Conservation (phyloP, 2,113 vertebrate species). For the Sitta europaea region DNA sequence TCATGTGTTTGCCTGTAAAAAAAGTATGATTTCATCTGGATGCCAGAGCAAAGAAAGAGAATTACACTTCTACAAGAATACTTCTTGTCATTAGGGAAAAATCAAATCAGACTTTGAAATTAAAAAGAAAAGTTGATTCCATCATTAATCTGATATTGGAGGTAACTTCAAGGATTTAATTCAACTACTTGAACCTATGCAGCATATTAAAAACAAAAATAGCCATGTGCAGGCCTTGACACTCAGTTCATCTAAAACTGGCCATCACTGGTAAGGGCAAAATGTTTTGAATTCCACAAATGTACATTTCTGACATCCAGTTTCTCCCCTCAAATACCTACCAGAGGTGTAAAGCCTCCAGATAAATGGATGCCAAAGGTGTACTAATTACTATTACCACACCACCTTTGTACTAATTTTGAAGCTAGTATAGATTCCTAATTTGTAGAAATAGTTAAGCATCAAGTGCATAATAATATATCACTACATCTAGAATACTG, state of each 20-base stretch:
- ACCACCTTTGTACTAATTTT: background rate
- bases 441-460: conserved; percentile 31
- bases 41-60: background rate
- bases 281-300: background rate
- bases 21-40: background rate
- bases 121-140: background rate
- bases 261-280: background rate
- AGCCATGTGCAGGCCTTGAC: background rate
- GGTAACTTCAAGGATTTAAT: background rate
- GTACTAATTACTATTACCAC: background rate
- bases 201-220: background rate
- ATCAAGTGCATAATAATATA: conserved; percentile 20
- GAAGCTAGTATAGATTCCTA: background rate
- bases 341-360: background rate
- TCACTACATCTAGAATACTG: background rate
- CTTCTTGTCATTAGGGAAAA: background rate
- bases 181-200: background rate
- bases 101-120: background rate
- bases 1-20: background rate
- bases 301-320: background rate
- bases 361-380: background rate
- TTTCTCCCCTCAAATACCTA: background rate
- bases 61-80: background rate
- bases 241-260: background rate
- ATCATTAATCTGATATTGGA: background rate